These are phyloP conservation scores for Periphyllus acericola DNA, from an alignment of 2,888 invertebrate species.

Conservation along the genomic window DNA sequence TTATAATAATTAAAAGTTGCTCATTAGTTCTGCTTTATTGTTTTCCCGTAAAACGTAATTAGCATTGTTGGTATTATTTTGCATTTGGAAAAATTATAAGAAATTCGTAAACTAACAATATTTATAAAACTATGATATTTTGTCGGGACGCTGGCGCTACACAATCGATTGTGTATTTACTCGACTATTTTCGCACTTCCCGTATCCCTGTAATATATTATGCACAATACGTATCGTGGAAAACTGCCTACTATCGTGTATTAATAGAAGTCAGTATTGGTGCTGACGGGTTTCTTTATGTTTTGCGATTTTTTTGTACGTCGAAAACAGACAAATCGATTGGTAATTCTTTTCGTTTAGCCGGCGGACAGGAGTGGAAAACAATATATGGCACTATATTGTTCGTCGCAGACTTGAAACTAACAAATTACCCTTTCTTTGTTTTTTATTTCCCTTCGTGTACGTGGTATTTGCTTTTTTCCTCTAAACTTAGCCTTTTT, in stretches of 20 bases:
- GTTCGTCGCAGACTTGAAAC: slow-evolving; percentile 57
- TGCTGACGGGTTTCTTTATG: slow-evolving; percentile 54
- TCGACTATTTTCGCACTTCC: neutral
- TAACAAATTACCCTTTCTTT: slow-evolving; percentile 60
- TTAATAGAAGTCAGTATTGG: slow-evolving; percentile 40
- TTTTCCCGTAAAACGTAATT: neutral
- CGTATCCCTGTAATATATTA: neutral
- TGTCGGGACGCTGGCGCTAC: neutral
- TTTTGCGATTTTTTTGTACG: slow-evolving; percentile 46
- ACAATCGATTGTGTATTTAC: slow-evolving; percentile 1
- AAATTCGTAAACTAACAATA: neutral
- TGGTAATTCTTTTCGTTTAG: slow-evolving; percentile 56
- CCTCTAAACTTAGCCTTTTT: neutral
- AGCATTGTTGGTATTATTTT: neutral
- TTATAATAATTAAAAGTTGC: neutral
- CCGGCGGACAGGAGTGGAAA: slow-evolving; percentile 43
- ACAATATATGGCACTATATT: slow-evolving; percentile 51
- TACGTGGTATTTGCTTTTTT: slow-evolving; percentile 39
- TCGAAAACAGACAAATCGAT: slow-evolving; percentile 61
- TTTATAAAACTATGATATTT: neutral
- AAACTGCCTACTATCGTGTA: neutral
- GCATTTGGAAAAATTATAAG: neutral
- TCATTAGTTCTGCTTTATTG: neutral
- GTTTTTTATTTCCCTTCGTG: slow-evolving; percentile 32
- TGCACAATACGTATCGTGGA: neutral